phyloP scores from a whole-genome alignment of 2,888 invertebrate species.

The Phasia obesa region DNA sequence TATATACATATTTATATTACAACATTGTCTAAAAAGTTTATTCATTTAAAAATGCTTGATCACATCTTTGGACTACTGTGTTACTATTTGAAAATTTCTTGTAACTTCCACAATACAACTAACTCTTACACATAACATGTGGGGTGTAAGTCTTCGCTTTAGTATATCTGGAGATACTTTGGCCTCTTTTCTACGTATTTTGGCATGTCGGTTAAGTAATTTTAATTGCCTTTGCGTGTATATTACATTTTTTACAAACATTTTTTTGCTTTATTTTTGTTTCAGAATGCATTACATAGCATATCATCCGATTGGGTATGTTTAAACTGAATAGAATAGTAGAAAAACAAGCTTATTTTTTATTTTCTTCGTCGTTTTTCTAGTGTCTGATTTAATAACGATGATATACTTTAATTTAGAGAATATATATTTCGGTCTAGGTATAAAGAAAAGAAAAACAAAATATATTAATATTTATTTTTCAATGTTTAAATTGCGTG shows the following conservation, averaged over 20 bases:
- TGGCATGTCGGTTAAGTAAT: slow-evolving; percentile 81
- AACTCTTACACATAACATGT: no score
- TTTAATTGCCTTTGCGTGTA: slow-evolving; percentile 82
- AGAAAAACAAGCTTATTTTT: neutral
- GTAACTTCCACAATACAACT: no score
- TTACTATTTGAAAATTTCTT: no score
- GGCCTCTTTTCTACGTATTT: neutral
- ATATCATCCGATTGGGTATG: slow-evolving; percentile 65
- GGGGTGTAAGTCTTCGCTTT: no score
- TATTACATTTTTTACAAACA: slow-evolving; percentile 74
- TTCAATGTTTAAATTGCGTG: slow-evolving; percentile 61
- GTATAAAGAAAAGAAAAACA: neutral
- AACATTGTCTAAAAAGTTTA: no score
- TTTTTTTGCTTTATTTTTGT: slow-evolving; percentile 1
- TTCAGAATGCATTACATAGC: slow-evolving; percentile 24
- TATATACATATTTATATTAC: no score
- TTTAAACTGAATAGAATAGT: slow-evolving; percentile 20
- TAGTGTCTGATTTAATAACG: slow-evolving; percentile 61
- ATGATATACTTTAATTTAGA: slow-evolving; percentile 58
- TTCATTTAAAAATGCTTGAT: no score
- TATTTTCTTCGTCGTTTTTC: neutral
- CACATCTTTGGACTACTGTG: no score
- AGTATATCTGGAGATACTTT: no score
- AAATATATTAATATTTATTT: slow-evolving; percentile 41
- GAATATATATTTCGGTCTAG: slow-evolving; percentile 55